Conservation (phyloP, 1,140 invertebrate genomes). For the Papilio polyxenes region DNA sequence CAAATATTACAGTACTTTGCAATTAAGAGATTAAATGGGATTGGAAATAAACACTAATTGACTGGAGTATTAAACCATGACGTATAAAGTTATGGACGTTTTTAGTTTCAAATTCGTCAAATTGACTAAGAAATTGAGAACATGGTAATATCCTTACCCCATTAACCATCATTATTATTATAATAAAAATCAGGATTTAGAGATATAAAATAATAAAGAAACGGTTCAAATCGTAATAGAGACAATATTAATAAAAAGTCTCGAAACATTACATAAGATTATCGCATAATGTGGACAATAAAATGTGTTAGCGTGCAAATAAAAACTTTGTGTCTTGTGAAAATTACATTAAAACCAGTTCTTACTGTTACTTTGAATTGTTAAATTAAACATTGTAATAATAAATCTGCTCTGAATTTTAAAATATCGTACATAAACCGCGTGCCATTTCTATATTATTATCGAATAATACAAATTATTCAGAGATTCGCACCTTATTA, state of each 20-base stretch:
- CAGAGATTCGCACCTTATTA: not conserved
- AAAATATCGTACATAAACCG: too few relatives aligned
- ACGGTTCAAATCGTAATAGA: too few relatives aligned
- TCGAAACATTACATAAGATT: too few relatives aligned
- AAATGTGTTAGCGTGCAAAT: not conserved
- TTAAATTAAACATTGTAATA: not conserved
- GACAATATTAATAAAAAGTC: too few relatives aligned
- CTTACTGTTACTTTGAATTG: not conserved
- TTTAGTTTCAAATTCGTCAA: not conserved
- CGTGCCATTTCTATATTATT: too few relatives aligned
- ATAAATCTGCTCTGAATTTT: too few relatives aligned
- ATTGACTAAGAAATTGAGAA: not conserved
- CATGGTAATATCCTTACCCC: not conserved
- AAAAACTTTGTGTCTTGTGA: not conserved
- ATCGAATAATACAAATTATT: not conserved
- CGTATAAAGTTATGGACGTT: not conserved
- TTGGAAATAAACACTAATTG: constrained; percentile 13
- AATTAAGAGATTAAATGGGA: not conserved
- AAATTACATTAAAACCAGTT: not conserved
- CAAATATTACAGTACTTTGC: not conserved
- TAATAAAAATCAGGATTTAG: too few relatives aligned
- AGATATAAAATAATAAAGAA: too few relatives aligned
- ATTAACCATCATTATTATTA: not conserved
- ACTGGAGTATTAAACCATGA: not conserved
- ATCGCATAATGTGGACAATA: not conserved